Evolutionary conservation across 2,888 invertebrate genomes (phyloP).

Genomic region (Agrenia bidenticulata): DNA sequence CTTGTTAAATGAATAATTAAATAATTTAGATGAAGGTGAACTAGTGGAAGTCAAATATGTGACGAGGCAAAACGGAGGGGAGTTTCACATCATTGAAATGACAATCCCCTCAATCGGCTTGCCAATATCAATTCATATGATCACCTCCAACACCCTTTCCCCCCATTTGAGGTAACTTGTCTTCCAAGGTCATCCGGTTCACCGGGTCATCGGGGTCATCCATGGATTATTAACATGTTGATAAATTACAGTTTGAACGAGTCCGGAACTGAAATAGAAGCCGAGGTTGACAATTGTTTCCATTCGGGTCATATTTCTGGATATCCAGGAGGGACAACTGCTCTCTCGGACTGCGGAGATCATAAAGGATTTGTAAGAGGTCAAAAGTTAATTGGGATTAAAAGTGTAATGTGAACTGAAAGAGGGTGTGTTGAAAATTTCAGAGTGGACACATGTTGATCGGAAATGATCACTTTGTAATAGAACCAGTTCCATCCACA

Average conservation of each 20-base stretch:
- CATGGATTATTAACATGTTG: too few species aligned
- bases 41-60: background rate
- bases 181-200: too few species aligned
- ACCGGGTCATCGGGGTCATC: too few species aligned
- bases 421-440: background rate
- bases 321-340: background rate
- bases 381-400: too few species aligned
- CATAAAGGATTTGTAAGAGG: background rate
- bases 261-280: too few species aligned
- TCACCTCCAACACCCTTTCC: background rate
- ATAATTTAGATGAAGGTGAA: conserved; percentile 1
- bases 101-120: background rate
- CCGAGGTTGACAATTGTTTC: background rate
- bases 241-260: too few species aligned
- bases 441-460: conserved; percentile 2
- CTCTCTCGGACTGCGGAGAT: background rate
- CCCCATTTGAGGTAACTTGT: background rate
- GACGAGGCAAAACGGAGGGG: background rate
- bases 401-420: too few species aligned
- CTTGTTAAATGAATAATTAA: too few species aligned
- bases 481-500: background rate
- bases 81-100: background rate
- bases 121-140: background rate
- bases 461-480: background rate
- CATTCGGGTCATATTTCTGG: background rate